Conservation (phyloP, 2,888 invertebrate genomes). For the Rotaria macrura region DNA sequence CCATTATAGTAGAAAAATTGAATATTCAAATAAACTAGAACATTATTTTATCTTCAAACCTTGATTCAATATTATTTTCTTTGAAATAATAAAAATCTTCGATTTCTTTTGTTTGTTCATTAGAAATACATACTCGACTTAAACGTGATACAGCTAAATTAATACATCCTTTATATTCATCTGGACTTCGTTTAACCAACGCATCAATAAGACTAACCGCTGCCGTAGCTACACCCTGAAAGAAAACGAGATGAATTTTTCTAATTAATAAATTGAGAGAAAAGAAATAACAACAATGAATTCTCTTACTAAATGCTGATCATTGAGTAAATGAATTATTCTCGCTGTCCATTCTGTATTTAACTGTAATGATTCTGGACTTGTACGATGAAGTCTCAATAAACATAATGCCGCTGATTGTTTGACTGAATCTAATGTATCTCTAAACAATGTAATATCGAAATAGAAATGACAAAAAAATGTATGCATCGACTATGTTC, state of each 20-base stretch:
- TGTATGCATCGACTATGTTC: background rate
- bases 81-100: no score
- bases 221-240: conserved; percentile 86
- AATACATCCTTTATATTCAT: conserved; percentile 97
- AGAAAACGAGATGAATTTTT: conserved; percentile 34
- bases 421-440: conserved; percentile 97
- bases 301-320: conserved; percentile 71
- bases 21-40: no score
- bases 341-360: conserved; percentile 97
- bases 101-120: no score
- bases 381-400: conserved; percentile 79
- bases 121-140: background rate
- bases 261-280: conserved; percentile 22
- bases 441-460: conserved; percentile 52
- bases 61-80: no score
- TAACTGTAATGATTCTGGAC: conserved; percentile 73
- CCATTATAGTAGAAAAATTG: no score
- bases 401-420: conserved; percentile 96
- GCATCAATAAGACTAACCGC: conserved; percentile 95
- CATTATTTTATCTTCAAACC: no score
- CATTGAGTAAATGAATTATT: conserved; percentile 92
- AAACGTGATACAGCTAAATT: conserved; percentile 90
- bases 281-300: no score
- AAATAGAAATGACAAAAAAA: conserved; percentile 46
- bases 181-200: conserved; percentile 92